Evolutionary conservation across 2,888 invertebrate genomes (phyloP), one percentile per base, ranked within the genome.

Genomic region (Epistrophella euchroma): DNA sequence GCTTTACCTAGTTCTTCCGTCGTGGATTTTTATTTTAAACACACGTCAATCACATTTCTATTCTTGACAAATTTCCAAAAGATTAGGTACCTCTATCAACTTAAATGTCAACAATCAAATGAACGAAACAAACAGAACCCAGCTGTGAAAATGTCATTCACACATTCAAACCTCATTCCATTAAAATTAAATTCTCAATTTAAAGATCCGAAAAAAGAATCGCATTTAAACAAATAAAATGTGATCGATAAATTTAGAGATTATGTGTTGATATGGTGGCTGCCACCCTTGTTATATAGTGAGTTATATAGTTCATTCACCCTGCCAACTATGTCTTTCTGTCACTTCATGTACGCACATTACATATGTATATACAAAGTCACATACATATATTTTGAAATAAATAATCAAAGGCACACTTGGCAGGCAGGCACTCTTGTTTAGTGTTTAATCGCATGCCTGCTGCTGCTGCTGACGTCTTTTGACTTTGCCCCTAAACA

Each of bases 391-490:
- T 13, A 6, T 4, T 68, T n/a, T n/a, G 55, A 22, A 40, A 45
- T 9, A 32, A 40, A 17, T 62, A 66, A 73, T 45, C 60, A 50
- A 58, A 77, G 58, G 19, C 73, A 83, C 43, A 32, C 66, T 73
- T 52, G 43, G 50, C 75, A 74, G 40, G 55, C 79, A 79, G 58
- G n/a, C n/a, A n/a, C n/a, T n/a, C 25, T 37, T 58, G 35, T 71
- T 64, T 71, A 77, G 77, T 84, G 71, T 75, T 75, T 71, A 75
- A 75, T 75, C 84, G 71, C 45, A 84, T 75, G 75, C 17, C 50
- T 35, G 35, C 43, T 82, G 82, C 56, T 35, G 35, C 43, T 82
- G 82, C 56, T 82, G 82, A 43, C 68, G 32, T 45, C 56, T 70
- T 35, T 22, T 64, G 71, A 25, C 72, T 43, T 43, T 35, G 11